Evolutionary conservation across 2,113 vertebrate species (phyloP), one percentile per base, ranked within the genome.

Genomic region (Xenotilapia leptura): DNA sequence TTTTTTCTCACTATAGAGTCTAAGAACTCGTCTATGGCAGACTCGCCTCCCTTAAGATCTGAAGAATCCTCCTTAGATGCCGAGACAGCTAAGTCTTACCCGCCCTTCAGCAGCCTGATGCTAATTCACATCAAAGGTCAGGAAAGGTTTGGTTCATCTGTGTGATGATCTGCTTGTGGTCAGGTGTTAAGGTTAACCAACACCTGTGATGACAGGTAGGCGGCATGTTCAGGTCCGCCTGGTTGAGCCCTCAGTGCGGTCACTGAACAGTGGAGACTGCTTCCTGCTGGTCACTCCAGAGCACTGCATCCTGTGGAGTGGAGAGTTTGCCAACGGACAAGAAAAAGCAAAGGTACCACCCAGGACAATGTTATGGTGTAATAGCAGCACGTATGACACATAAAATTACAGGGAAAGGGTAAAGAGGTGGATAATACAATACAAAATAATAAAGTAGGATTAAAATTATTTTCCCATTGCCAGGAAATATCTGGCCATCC

Each of bases 221-320:
- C 93, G 86, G 85, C 93, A 91, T 56, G 95, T 97, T 26, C 96
- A 97, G 94, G 96, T 94, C 11, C 95, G 97, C 12, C 91, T 97
- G 92, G 96, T 96, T 87, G 95, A 96, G 93, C 97, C 97, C 0
- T 88, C 80, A 0, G 92, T 68, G 2, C 79, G 38, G 4, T 97
- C 95, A 1, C 94, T 97, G 62, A 97, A 97, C 94, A 97, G 97
- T 2, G 97, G 96, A 6, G 97, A 97, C 95, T 97, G 97, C 88
- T 97, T 96, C 93, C 94, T 97, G 82, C 93, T 97, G 88, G 92
- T 97, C 42, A 94, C 95, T 1, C 85, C 93, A 1, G 88, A 95
- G 19, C 77, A 92, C 23, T 97, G 97, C 94, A 92, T 94, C 89
- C 82, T 96, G 31, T 97, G 96, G 97, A 96, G 80, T 0, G 97